Evolutionary conservation across 1,140 invertebrate species (phyloP).

Genomic region (Calycopis cecrops): DNA sequence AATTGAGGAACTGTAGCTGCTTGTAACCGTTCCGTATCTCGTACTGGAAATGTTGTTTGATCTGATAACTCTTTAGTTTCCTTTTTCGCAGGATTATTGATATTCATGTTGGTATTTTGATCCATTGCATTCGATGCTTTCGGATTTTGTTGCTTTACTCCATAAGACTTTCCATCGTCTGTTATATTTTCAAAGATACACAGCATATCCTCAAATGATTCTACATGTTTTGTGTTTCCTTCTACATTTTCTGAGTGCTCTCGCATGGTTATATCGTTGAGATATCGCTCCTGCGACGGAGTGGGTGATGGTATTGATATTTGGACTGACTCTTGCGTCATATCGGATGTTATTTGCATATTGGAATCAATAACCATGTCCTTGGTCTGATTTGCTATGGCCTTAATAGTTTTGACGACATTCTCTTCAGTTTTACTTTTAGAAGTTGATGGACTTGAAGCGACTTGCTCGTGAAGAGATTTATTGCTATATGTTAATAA

Average conservation of each 20-base stretch:
- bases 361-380: conserved; percentile 72
- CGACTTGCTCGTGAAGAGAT: conserved; percentile 37
- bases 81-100: conserved; percentile 35
- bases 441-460: conserved; percentile 32
- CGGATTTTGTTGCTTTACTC: conserved; percentile 47
- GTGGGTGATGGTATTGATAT: conserved; percentile 78
- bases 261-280: conserved; percentile 77
- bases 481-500: conserved; percentile 54
- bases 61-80: conserved; percentile 54
- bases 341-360: conserved; percentile 70
- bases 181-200: conserved; percentile 82
- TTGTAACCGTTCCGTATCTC: conserved; percentile 56
- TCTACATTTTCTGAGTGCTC: conserved; percentile 71
- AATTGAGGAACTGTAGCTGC: conserved; percentile 78
- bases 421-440: conserved; percentile 49
- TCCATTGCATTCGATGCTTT: conserved; percentile 30
- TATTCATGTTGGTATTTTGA: conserved; percentile 39
- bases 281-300: conserved; percentile 77
- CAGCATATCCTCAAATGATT: conserved; percentile 81
- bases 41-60: conserved; percentile 39
- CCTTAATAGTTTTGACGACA: conserved; percentile 67
- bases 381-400: conserved; percentile 69
- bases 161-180: conserved; percentile 62
- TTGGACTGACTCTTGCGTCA: conserved; percentile 76
- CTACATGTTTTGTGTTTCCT: conserved; percentile 72